Evolutionary conservation across 2,113 vertebrate species (phyloP), one percentile per base, ranked within the genome.

Genomic region (Hippocampus abdominalis): DNA sequence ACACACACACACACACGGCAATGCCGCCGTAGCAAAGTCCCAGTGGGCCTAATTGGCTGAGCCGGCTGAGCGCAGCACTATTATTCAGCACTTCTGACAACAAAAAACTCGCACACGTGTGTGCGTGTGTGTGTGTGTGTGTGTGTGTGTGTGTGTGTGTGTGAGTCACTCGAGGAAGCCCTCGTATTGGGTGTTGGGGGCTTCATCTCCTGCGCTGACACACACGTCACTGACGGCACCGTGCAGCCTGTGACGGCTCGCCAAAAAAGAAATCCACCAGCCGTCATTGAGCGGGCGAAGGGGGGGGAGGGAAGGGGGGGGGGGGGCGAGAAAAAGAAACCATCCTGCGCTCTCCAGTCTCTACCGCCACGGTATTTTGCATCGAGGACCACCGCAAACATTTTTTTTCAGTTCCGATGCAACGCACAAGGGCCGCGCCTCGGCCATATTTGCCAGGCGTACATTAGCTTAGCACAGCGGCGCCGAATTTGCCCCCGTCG

Each of bases 11-110:
- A 32, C 62, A 73, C 76, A 75, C 66, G 44, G n/a, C 49, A 54
- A 65, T 20, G 48, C n/a, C 66, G 63, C 73, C 76, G 72, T 69
- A 78, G 72, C 76, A 70, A 66, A 54, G 74, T 90, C 82, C 80
- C 78, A 79, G 21, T 3, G 74, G 87, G 80, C 81, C 85, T 90
- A 90, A 90, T 90, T 89, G 85, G 83, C 78, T 70, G 77, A 83
- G 76, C 74, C 86, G 87, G 82, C 81, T 88, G 83, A 85, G 79
- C 72, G 74, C 71, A 74, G 84, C 86, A 81, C 74, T 73, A 86
- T 88, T 87, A 89, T 89, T 89, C 87, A 89, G 83, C 87, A 86
- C 79, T 89, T 85, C 80, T 84, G 78, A 82, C 74, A 75, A 81
- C 48, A 49, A 79, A 64, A 72, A 64, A 78, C 68, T 32, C 68